Base-by-base conservation (phyloP, 2,888 invertebrate species). In the Parthenolecanium corni region DNA sequence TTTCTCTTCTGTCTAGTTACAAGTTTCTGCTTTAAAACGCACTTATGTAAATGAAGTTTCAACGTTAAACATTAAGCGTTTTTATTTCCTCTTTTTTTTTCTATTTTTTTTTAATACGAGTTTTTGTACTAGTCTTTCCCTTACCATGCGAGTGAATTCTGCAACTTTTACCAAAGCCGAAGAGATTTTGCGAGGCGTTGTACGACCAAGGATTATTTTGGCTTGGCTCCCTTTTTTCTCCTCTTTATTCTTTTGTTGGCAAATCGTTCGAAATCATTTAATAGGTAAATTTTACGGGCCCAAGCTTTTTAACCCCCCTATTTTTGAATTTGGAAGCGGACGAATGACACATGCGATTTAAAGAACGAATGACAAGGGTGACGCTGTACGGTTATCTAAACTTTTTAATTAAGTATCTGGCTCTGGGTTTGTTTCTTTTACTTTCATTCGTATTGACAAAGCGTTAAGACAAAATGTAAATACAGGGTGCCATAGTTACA, bases 221-320 rank as follows among this genome's bases (percentile, higher is more conserved):
- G 51, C 21, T 47, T 6, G 16, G 47, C 18, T 25, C 25, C n/a
- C 18, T 24, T 25, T 24, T 51, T 31, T 40, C 40, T 23, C 38
- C 44, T 31, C 53, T 40, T 53, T 53, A 9, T 31, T 31, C 4
- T 31, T 31, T 31, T 31, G 31, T 31, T 53, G 53, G 23, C 38
- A 53, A 53, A 53, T 53, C 40, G 53, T 53, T 53, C 42, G 53
- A 53, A 53, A 53, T 53, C 53, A 53, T 53, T 53, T 53, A 53
- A 53, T 53, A 53, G 53, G 53, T 53, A 53, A 53, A 53, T 53
- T 53, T 31, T 53, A 53, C 53, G 40, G 51, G 16, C 38, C 40
- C 38, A 20, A 5, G 53, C 38, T 40, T 53, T 53, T 36, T 36
- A 21, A 53, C 40, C 20, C 14, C 31, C 6, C 5, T 25, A 12